These are phyloP conservation scores for Cosmorhoe ocellata DNA, from an alignment of 2,888 invertebrate genomes.

Conservation along the genomic window DNA sequence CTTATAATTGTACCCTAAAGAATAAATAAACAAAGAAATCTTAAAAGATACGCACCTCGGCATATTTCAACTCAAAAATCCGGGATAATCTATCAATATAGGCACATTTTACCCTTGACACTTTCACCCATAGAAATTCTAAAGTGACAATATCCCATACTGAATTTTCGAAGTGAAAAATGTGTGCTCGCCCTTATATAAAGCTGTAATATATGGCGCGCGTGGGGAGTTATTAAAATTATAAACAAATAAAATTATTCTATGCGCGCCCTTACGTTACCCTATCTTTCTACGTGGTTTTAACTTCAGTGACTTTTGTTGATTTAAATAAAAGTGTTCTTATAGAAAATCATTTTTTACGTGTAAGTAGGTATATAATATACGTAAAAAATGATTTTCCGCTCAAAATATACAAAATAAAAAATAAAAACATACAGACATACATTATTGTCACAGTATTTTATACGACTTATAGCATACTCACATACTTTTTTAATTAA, in stretches of 20 bases:
- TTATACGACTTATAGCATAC: no score
- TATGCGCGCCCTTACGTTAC: slow-evolving; percentile 57
- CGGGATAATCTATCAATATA: slow-evolving; percentile 78
- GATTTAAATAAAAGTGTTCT: not conserved
- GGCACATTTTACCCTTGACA: slow-evolving; percentile 65
- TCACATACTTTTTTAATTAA: no score
- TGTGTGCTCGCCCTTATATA: slow-evolving; percentile 66
- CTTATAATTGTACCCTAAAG: no score
- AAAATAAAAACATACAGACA: no score
- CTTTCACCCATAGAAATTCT: slow-evolving; percentile 63
- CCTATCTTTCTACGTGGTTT: slow-evolving; percentile 54
- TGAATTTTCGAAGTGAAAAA: slow-evolving; percentile 66
- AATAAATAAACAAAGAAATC: no score
- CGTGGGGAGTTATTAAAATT: slow-evolving; percentile 78
- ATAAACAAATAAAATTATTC: slow-evolving; percentile 81
- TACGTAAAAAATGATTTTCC: no score
- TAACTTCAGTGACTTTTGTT: slow-evolving; percentile 51
- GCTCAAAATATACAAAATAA: no score
- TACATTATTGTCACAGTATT: no score
- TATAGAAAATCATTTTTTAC: no score
- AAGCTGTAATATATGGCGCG: slow-evolving; percentile 51
- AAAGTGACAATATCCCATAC: slow-evolving; percentile 74
- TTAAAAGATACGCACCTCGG: slow-evolving; percentile 38
- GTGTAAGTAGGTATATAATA: no score
- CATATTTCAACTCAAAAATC: slow-evolving; percentile 72